These are phyloP conservation scores for Brachyalestes nurse DNA, from an alignment of 2,797 vertebrate species.

Conservation along the genomic window DNA sequence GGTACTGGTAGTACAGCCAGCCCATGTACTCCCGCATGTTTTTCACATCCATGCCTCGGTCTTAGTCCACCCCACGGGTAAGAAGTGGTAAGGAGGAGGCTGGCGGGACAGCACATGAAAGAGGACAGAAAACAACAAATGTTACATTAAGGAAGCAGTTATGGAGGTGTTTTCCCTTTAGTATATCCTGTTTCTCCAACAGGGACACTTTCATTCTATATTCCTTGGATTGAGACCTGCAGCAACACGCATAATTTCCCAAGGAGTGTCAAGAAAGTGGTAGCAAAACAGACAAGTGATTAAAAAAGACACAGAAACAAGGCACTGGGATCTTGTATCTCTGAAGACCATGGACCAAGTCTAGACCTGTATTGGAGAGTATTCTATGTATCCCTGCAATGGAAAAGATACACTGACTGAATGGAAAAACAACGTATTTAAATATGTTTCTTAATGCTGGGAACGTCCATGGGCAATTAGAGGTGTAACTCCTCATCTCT, in stretches of 20 bases:
- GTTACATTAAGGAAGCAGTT: slow-evolving; percentile 8
- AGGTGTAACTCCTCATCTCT: slow-evolving; percentile 3
- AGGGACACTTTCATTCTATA: slow-evolving; percentile 6
- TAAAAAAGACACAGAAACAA: neutral
- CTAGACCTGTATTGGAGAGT: neutral
- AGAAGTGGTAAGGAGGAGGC: neutral
- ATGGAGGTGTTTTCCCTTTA: neutral
- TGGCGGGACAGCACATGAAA: neutral
- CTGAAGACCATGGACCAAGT: neutral
- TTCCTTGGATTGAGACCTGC: slow-evolving; percentile 1
- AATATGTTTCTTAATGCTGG: slow-evolving; percentile 1
- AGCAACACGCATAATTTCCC: neutral
- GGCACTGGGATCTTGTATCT: neutral
- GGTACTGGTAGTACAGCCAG: slow-evolving; percentile 99
- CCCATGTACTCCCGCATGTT: slow-evolving; percentile 86
- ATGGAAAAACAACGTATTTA: neutral
- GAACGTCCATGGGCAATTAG: slow-evolving; percentile 19
- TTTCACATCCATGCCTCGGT: slow-evolving; percentile 84
- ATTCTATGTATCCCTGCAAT: neutral
- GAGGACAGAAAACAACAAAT: slow-evolving; percentile 20
- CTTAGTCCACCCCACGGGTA: neutral
- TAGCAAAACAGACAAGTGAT: neutral
- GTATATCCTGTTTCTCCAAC: neutral
- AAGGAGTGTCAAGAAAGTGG: neutral
- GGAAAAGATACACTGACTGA: neutral